These are phyloP conservation scores for Calycopis cecrops DNA, from an alignment of 1,140 invertebrate species.

Conservation along the genomic window DNA sequence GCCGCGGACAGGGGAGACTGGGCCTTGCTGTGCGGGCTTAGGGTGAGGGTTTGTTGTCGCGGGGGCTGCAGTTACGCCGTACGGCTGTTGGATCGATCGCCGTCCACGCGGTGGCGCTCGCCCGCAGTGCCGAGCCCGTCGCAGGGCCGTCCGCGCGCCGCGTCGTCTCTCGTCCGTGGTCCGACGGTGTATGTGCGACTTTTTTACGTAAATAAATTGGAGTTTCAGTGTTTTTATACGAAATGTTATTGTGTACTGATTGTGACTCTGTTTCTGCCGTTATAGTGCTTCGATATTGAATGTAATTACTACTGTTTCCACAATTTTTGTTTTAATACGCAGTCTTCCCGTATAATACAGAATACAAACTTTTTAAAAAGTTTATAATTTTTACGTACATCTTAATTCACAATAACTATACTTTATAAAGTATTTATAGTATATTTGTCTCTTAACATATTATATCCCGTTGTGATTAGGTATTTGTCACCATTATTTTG, in stretches of 20 bases:
- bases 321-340: constrained; percentile 16
- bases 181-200: constrained; percentile 30
- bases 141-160: constrained; percentile 48
- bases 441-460: too few species aligned
- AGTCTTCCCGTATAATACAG: too few species aligned
- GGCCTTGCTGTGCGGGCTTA: constrained; percentile 28
- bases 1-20: constrained; percentile 20
- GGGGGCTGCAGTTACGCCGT: constrained; percentile 41
- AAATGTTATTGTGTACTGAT: constrained; percentile 26
- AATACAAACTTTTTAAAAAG: too few species aligned
- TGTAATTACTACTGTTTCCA: constrained; percentile 28
- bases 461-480: too few species aligned
- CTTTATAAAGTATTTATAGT: too few species aligned
- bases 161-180: constrained; percentile 37
- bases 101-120: constrained; percentile 51
- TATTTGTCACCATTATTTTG: too few species aligned
- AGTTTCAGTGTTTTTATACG: constrained; percentile 30
- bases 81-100: constrained; percentile 34
- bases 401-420: too few species aligned
- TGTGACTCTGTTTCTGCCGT: constrained; percentile 26
- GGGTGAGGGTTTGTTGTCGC: constrained; percentile 28
- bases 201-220: constrained; percentile 27
- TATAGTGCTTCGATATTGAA: constrained; percentile 31
- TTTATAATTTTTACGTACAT: too few species aligned
- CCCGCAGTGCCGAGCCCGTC: constrained; percentile 64